Conservation (phyloP, 2,797 vertebrate genomes). For the Pogoniulus pusillus region DNA sequence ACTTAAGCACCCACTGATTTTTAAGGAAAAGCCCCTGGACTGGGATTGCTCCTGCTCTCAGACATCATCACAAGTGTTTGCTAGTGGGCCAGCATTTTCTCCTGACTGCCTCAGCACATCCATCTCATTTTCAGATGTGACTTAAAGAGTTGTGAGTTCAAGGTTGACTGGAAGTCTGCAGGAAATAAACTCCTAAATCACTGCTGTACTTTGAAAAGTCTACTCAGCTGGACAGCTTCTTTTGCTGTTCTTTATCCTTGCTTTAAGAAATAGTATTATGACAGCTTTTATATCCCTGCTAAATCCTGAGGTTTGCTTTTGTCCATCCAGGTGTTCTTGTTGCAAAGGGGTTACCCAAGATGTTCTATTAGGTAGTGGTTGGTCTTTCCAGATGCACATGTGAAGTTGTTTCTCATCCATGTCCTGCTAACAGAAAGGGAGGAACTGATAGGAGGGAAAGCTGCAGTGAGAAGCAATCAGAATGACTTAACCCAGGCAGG, state of each 20-base stretch:
- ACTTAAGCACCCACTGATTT: conserved; percentile 59
- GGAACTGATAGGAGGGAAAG: neutral
- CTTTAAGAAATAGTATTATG: conserved; percentile 1
- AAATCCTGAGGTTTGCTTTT: neutral
- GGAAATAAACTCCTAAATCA: conserved; percentile 55
- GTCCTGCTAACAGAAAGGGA: neutral
- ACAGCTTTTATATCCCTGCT: neutral
- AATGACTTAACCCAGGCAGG: neutral
- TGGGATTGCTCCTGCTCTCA: neutral
- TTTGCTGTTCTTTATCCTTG: conserved; percentile 13
- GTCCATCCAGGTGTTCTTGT: neutral
- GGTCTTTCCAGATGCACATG: neutral
- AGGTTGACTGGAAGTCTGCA: conserved; percentile 35
- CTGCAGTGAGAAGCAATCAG: neutral
- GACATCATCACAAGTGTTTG: neutral
- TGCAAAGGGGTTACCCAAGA: neutral
- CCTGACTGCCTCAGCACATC: conserved; percentile 1
- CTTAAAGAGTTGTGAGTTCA: conserved; percentile 23
- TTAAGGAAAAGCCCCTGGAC: conserved; percentile 26
- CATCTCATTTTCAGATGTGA: conserved; percentile 21
- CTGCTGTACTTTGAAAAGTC: neutral
- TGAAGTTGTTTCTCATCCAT: neutral
- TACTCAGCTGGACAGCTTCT: conserved; percentile 5
- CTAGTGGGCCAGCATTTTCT: neutral
- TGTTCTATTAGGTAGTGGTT: neutral